phyloP scores from a whole-genome alignment of 2,113 vertebrate species.

The Pipra filicauda region DNA sequence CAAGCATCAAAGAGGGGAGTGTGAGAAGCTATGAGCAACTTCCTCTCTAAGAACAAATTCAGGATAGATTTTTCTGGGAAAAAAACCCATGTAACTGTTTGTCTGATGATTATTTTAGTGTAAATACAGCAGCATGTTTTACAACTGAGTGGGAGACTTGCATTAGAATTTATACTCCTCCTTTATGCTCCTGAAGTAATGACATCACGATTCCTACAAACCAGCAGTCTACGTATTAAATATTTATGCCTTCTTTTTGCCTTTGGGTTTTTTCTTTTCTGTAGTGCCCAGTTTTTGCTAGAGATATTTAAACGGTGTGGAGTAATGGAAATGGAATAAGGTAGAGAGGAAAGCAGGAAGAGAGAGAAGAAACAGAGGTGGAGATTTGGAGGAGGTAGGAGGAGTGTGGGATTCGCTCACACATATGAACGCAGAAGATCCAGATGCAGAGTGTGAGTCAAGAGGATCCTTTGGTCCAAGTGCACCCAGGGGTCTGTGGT shows the following conservation, averaged over 20 bases:
- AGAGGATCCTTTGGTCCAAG: not conserved
- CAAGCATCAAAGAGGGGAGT: not conserved
- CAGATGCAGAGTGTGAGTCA: not conserved
- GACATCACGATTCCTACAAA: not conserved
- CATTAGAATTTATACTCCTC: not conserved
- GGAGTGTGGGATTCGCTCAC: not conserved
- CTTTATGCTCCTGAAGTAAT: not conserved
- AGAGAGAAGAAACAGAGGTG: not conserved
- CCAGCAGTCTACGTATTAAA: not conserved
- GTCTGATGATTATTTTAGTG: not conserved
- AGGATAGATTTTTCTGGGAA: conserved; percentile 12
- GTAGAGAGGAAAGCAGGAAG: not conserved
- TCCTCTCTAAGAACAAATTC: conserved; percentile 27
- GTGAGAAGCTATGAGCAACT: conserved; percentile 6
- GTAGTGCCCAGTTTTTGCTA: not conserved
- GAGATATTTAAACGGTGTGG: not conserved
- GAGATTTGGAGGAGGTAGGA: not conserved
- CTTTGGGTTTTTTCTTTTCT: not conserved
- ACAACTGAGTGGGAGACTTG: conserved; percentile 7
- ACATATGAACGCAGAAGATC: accelerated
- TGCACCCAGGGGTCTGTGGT: not conserved
- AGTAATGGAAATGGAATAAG: not conserved
- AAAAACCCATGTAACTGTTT: not conserved
- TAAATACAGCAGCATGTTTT: conserved; percentile 16
- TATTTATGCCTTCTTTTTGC: not conserved